Evolutionary conservation across 2,797 vertebrate species (phyloP), one percentile per base, ranked within the genome.

Genomic region (Pipistrellus pygmaeus): DNA sequence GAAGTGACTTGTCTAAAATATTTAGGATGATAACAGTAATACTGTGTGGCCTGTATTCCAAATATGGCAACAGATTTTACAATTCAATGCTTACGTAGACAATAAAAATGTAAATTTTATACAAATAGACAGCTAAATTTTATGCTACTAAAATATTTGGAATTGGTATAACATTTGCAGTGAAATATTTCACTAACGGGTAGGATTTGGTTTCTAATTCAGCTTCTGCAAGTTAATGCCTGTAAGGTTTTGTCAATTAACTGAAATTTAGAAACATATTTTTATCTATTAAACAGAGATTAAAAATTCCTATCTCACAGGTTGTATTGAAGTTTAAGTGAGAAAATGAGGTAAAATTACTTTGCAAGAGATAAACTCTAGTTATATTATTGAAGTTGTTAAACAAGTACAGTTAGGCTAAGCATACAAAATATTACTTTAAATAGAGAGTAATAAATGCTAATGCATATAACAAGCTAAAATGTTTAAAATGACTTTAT

Each of bases 241-340:
- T 53, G 14, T 62, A 91, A 82, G 48, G 85, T 88, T 53, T 60
- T 95, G 87, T 93, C 77, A 92, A 78, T 95, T 77, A 92, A 77
- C 44, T 41, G 27, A 85, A 90, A 78, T 71, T 46, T 88, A 85
- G 18, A 17, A 78, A 8, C 14, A 68, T 35, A 87, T 94, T 91
- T 82, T 78, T 73, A 85, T 60, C 62, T 93, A 96, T 91, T 96
- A 95, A 93, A 84, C 38, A 66, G 21, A 87, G 44, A 96, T 93
- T 41, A 78, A 89, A 92, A 94, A 64, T 85, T 51, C 35, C 17
- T 93, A 41, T 90, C 77, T 91, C 90, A 91, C 21, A 71, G 21
- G 30, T 53, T 90, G 9, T 78, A 93, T 95, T 93, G 68, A 94
- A 48, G 3, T 73, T 93, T 93, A 95, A 87, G 83, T 95, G 82